phyloP scores from a whole-genome alignment of 2,797 vertebrate genomes.

The Muscicapa comitata region DNA sequence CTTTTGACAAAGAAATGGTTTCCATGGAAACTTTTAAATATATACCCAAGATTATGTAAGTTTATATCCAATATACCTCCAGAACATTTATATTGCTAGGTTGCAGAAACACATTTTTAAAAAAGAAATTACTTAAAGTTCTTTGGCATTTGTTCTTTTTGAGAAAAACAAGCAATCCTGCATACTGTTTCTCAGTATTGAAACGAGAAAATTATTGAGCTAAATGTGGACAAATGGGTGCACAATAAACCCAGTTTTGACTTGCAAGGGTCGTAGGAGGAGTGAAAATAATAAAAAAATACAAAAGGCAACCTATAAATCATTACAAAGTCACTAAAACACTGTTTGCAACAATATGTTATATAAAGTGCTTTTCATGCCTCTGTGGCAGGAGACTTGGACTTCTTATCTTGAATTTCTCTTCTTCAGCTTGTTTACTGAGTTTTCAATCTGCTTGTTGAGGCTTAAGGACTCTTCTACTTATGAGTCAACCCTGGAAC shows the following conservation, averaged over 20 bases:
- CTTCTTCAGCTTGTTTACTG: constrained; percentile 16
- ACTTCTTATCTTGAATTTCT: background rate
- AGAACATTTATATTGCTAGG: constrained; percentile 24
- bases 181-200: background rate
- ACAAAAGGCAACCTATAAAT: background rate
- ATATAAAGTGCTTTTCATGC: background rate
- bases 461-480: constrained; percentile 25
- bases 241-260: background rate
- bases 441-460: constrained; percentile 39
- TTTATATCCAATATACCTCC: constrained; percentile 35
- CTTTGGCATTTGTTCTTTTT: constrained; percentile 1
- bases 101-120: constrained; percentile 23
- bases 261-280: background rate
- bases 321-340: background rate
- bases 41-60: constrained; percentile 59
- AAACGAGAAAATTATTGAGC: background rate
- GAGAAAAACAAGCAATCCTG: background rate
- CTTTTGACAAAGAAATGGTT: constrained; percentile 55
- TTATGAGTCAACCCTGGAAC: background rate
- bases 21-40: constrained; percentile 62
- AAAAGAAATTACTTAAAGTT: constrained; percentile 35
- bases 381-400: background rate
- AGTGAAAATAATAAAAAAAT: background rate
- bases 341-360: background rate
- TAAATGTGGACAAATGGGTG: background rate